Conservation (phyloP, 2,797 vertebrate species). For the Gallirallus australis region DNA sequence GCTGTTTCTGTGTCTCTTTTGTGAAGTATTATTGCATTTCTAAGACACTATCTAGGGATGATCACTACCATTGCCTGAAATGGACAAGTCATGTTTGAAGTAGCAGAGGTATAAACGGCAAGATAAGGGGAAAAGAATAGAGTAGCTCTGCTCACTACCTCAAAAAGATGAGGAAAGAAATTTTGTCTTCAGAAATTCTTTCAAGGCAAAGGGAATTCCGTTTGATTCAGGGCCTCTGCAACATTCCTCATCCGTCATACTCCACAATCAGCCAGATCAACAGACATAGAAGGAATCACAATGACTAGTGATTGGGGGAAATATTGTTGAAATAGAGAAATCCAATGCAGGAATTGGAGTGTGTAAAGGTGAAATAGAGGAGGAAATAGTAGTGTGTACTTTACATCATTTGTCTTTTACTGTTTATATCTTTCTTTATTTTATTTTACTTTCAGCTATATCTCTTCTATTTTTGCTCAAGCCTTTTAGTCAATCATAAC, state of each 20-base stretch:
- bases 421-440: background rate
- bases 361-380: background rate
- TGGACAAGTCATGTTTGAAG: background rate
- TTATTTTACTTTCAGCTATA: constrained; percentile 34
- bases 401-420: background rate
- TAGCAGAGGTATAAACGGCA: background rate
- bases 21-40: background rate
- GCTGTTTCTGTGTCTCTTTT: background rate
- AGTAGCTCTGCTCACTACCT: background rate
- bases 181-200: background rate
- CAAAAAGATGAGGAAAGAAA: background rate
- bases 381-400: background rate
- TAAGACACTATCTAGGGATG: background rate
- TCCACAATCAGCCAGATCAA: background rate
- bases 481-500: constrained; percentile 22
- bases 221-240: background rate
- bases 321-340: background rate
- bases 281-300: background rate
- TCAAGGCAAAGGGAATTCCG: background rate
- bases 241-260: background rate
- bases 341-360: background rate
- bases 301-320: background rate
- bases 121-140: background rate
- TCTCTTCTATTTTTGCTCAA: constrained; percentile 57
- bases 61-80: background rate